Conservation (phyloP, 92 coral and sea anemone species). For the Porites rus region DNA sequence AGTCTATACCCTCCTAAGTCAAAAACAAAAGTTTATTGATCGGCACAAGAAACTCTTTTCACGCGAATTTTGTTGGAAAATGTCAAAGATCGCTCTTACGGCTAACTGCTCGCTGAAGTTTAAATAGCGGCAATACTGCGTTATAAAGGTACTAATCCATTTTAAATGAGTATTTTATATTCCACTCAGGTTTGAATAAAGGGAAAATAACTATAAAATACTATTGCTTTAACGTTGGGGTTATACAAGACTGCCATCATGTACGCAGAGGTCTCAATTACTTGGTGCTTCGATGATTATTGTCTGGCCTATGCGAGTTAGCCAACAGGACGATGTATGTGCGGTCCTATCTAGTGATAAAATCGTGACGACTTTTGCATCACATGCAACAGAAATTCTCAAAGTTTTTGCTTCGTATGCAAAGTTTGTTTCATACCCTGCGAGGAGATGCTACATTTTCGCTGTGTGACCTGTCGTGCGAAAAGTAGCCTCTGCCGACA, state of each 20-base stretch:
- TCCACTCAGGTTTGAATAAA: neutral
- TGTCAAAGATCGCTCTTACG: constrained; percentile 8
- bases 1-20: neutral
- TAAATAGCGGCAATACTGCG: neutral
- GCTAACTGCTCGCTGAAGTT: constrained; percentile 13
- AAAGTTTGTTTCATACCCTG: constrained; percentile 15
- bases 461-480: too few species aligned
- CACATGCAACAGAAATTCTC: neutral
- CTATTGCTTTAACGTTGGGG: constrained; percentile 10
- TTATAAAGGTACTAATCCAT: constrained; percentile 12
- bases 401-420: neutral
- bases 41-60: constrained; percentile 15
- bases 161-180: constrained; percentile 7
- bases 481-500: too few species aligned
- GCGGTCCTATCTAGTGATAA: constrained; percentile 12
- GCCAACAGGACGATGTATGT: constrained; percentile 12
- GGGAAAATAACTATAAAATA: constrained; percentile 10
- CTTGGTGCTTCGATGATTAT: neutral
- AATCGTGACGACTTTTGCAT: neutral
- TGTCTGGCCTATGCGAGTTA: constrained; percentile 14
- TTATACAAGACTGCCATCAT: constrained; percentile 17
- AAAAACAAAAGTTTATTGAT: constrained; percentile 31
- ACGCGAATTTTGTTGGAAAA: constrained; percentile 5
- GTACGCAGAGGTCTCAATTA: constrained; percentile 4
- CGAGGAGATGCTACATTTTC: fast-evolving